Base-by-base conservation (phyloP, 2,888 invertebrate species). In the Gortyna flavago region DNA sequence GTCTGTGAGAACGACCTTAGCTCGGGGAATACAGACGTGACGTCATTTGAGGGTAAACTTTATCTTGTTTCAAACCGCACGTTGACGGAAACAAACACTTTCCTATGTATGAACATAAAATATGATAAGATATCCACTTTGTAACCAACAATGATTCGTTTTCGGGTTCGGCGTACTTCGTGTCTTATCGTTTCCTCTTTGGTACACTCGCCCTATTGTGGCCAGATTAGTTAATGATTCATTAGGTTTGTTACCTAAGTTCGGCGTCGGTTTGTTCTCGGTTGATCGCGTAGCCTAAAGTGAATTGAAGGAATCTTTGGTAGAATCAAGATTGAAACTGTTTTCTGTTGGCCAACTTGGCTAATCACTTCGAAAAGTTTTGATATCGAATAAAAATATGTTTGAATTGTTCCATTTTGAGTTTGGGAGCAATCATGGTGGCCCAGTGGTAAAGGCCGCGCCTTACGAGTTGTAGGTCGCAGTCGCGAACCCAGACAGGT, bases 111-210 rank as follows among this genome's bases (percentile, higher is more conserved):
- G 83, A 85, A 85, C 87, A 75, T n/a, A n/a, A n/a, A n/a, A n/a
- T 79, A 68, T 87, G 94, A 95, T 95, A 95, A 95, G 94, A 92
- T 93, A 93, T 85, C 85, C 85, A 89, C 83, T 87, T 88, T 89
- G 89, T 90, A 91, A 89, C 89, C 86, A 91, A 93, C 91, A 93
- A 93, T 94, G 89, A 92, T 92, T 93, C 88, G 92, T 93, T 94
- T 94, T 93, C 89, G 91, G 92, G 94, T 94, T 93, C 93, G 92
- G 87, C 89, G 92, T 89, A 91, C 92, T 83, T 80, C 79, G 67
- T 83, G 83, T 86, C 91, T 95, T 96, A 96, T 96, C 96, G 83
- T 93, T 92, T 95, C 96, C 95, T 95, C 91, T 93, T 91, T 90
- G 88, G 89, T 92, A 94, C 93, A 93, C 88, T 91, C 89, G 86